Percentiles rank a stretch among this genome's conserved stretches.
Evolutionary conservation across 2,113 vertebrate genomes (phyloP).

Genomic region (crab-eating macaque (Macaca fascicularis)): T2T-MFA8v1.1 NC_088379.1:100221501-100222000

Average conservation of each 20-base stretch:
- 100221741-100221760: neutral
- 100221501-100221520: neutral
- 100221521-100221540: neutral
- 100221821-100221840: neutral
- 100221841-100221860: constrained; percentile 14
- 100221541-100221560: neutral
- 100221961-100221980: neutral
- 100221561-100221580: neutral
- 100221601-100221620: neutral
- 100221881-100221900: constrained; percentile 2
- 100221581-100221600: neutral
- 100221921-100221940: neutral
- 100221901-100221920: neutral
- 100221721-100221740: neutral
- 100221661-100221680: neutral
- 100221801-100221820: neutral
- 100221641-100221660: neutral
- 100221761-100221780: neutral
- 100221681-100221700: neutral
- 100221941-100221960: neutral
- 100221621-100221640: neutral
- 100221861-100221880: neutral
- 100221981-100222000: neutral
- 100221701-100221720: constrained; percentile 21
- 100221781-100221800: neutral